Percentiles rank a stretch among this genome's conserved stretches.
Conservation (phyloP, 2,797 vertebrate species). For the Coranthus polyacanthus region DNA sequence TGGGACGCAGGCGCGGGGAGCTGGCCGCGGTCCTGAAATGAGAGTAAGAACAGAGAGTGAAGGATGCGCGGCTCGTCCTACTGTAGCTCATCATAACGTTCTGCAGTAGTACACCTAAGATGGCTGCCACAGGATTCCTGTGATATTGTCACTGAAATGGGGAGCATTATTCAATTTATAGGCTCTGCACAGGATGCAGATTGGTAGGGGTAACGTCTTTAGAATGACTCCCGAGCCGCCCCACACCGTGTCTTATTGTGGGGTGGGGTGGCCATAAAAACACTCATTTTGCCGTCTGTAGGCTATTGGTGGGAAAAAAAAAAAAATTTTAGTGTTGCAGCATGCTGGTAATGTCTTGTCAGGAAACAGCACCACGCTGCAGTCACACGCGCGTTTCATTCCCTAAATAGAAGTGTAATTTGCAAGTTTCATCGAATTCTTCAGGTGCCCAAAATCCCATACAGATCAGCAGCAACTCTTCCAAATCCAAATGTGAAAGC, state of each 20-base stretch:
- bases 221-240: conserved; percentile 17
- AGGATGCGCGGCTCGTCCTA: conserved; percentile 47
- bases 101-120: conserved; percentile 76
- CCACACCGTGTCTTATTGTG: neutral
- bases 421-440: neutral
- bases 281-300: conserved; percentile 15
- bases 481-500: neutral
- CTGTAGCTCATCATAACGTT: conserved; percentile 37
- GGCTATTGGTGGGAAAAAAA: conserved; percentile 35
- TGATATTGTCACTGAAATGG: conserved; percentile 60
- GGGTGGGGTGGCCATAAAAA: conserved; percentile 48
- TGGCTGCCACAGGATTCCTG: conserved; percentile 75
- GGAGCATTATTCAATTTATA: conserved; percentile 41
- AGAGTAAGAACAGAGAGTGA: conserved; percentile 7
- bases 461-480: neutral
- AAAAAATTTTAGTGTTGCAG: conserved; percentile 65
- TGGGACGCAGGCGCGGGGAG: conserved; percentile 55
- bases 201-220: conserved; percentile 12
- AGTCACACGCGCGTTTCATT: conserved; percentile 20
- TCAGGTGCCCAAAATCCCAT: neutral
- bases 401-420: conserved; percentile 16
- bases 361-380: conserved; percentile 22
- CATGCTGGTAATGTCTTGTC: conserved; percentile 39
- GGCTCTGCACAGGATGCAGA: conserved; percentile 27
- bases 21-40: conserved; percentile 84